Conservation (phyloP, 2,888 invertebrate genomes). For the Tenodera sinensis region DNA sequence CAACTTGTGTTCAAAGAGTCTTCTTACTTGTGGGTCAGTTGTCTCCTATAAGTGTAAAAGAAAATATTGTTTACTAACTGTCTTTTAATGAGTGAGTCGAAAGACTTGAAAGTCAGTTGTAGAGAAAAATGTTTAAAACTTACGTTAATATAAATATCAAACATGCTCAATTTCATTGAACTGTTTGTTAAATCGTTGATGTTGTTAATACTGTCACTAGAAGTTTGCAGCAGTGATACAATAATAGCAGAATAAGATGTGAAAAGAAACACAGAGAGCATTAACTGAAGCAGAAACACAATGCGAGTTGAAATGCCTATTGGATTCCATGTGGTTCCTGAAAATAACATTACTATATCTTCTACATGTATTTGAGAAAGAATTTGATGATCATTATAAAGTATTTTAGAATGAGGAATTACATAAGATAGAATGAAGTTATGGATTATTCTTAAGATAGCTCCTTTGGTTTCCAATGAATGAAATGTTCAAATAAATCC, state of each 20-base stretch:
- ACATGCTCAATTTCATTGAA: slow-evolving; percentile 9
- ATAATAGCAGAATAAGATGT: slow-evolving; percentile 21
- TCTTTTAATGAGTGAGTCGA: too few species aligned
- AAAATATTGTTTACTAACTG: too few species aligned
- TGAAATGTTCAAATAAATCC: too few species aligned
- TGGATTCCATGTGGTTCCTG: background rate
- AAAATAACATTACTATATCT: background rate
- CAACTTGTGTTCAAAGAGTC: background rate
- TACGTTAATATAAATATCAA: background rate
- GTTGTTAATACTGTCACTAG: background rate
- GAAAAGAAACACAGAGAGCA: background rate
- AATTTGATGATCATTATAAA: too few species aligned
- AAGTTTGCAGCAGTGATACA: slow-evolving; percentile 7
- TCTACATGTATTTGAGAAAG: too few species aligned
- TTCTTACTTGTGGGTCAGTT: background rate
- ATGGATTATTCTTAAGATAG: too few species aligned
- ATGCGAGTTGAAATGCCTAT: slow-evolving; percentile 2
- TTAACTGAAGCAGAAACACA: background rate
- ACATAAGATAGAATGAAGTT: too few species aligned
- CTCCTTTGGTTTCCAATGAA: too few species aligned
- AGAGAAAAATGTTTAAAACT: background rate
- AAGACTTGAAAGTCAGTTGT: too few species aligned
- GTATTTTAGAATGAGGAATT: too few species aligned
- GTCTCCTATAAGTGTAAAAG: background rate
- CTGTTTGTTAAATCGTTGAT: slow-evolving; percentile 3